phyloP scores from a whole-genome alignment of 2,797 vertebrate species.

The Spatula clypeata region DNA sequence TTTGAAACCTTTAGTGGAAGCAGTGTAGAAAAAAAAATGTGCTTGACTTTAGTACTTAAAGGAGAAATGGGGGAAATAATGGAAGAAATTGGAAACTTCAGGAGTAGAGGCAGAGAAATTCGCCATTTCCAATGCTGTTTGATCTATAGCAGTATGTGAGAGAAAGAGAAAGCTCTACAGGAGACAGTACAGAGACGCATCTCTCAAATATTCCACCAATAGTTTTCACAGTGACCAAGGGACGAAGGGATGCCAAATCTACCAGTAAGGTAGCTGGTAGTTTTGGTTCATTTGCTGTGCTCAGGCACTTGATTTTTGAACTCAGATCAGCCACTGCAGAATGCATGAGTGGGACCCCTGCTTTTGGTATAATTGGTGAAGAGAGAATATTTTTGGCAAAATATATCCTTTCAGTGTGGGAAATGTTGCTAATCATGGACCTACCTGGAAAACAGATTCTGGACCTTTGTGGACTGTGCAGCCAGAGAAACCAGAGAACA shows the following conservation, averaged over 20 bases:
- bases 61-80: background rate
- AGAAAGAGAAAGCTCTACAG: background rate
- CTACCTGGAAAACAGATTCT: background rate
- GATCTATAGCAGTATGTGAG: background rate
- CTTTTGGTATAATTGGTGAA: background rate
- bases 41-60: background rate
- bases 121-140: background rate
- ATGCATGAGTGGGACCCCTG: background rate
- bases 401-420: background rate
- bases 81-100: background rate
- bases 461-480: background rate
- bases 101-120: background rate
- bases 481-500: background rate
- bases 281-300: background rate
- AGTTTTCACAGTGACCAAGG: background rate
- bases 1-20: background rate
- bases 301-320: conserved; percentile 6
- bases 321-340: background rate
- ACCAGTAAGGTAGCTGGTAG: background rate
- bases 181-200: background rate
- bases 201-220: background rate
- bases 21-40: background rate
- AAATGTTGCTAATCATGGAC: background rate
- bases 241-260: background rate
- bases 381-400: background rate